Percentiles rank a stretch among this genome's conserved stretches.
Conservation (phyloP, 2,113 vertebrate species). For the Microtus richardsoni region DNA sequence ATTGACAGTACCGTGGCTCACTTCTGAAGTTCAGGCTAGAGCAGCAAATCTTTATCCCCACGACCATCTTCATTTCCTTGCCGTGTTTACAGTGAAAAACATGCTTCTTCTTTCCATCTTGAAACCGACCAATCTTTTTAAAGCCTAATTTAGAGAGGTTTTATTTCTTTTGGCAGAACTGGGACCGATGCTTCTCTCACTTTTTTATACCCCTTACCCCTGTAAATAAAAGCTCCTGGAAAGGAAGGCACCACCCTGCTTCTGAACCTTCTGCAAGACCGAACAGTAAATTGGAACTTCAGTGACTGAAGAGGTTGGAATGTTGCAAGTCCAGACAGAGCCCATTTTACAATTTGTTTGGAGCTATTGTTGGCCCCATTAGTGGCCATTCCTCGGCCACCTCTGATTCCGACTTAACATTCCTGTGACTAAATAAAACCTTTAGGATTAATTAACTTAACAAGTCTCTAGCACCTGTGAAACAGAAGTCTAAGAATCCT, state of each 20-base stretch:
- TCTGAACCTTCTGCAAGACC: neutral
- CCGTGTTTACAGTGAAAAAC: neutral
- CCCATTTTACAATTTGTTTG: neutral
- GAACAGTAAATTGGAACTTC: neutral
- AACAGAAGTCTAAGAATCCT: neutral
- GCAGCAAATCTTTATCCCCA: neutral
- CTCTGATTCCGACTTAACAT: neutral
- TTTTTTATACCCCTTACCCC: neutral
- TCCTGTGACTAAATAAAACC: neutral
- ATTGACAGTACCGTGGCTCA: neutral
- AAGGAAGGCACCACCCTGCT: neutral
- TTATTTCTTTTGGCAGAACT: neutral
- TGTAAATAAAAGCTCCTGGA: neutral
- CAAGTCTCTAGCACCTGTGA: neutral
- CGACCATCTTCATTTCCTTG: neutral
- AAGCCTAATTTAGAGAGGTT: neutral
- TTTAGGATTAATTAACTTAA: neutral
- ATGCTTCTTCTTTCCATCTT: neutral
- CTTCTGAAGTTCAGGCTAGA: constrained; percentile 26
- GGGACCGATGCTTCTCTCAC: neutral
- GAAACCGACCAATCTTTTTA: neutral
- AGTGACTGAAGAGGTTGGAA: neutral
- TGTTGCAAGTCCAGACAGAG: neutral
- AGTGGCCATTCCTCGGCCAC: neutral
- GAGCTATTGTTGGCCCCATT: neutral